Percentiles rank a stretch among this genome's conserved stretches.
Conservation (phyloP, 1,140 invertebrate species). For the Galleria mellonella region DNA sequence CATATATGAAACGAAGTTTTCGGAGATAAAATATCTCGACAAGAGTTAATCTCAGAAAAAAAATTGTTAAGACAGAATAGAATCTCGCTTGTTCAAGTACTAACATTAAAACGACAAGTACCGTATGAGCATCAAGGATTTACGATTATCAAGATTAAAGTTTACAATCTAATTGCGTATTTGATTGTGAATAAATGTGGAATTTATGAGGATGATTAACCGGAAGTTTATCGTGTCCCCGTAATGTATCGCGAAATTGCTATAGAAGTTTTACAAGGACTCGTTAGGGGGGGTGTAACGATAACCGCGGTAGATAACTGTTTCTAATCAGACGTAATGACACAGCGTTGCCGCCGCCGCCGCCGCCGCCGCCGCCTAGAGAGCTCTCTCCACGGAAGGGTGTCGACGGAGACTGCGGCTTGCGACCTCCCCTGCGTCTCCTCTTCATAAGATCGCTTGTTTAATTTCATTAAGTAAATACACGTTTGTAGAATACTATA, state of each 20-base stretch:
- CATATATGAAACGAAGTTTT: no score
- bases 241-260: constrained; percentile 53
- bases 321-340: constrained; percentile 64
- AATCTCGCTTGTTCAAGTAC: no score
- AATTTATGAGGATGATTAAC: constrained; percentile 48
- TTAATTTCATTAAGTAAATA: constrained; percentile 28
- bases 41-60: no score
- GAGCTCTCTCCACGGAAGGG: no score
- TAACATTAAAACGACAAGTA: no score
- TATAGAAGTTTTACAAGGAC: constrained; percentile 59
- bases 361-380: constrained; percentile 1
- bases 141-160: no score
- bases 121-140: no score
- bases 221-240: constrained; percentile 40
- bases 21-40: no score
- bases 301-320: constrained; percentile 61
- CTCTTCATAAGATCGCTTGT: constrained; percentile 20
- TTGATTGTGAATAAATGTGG: constrained; percentile 29
- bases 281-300: constrained; percentile 54
- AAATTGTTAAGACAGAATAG: no score
- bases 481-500: constrained; percentile 1
- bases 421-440: constrained; percentile 3
- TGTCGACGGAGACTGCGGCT: constrained; percentile 4
- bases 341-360: constrained; percentile 23
- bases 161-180: background rate